These are phyloP conservation scores for Terrapene triunguis DNA, from an alignment of 2,113 vertebrate genomes.

Conservation along the genomic window DNA sequence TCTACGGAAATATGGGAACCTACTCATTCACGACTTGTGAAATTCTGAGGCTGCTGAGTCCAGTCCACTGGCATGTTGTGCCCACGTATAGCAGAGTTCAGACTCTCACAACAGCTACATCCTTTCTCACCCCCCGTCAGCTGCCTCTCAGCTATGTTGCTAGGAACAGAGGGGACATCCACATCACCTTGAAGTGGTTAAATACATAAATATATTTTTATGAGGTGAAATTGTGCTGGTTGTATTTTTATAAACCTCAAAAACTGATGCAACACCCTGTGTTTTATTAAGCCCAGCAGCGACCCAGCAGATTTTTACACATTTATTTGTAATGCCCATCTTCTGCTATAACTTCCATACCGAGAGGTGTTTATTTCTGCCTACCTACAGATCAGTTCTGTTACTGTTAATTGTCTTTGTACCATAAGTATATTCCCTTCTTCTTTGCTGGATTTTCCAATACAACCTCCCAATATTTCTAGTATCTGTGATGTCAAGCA, in stretches of 20 bases:
- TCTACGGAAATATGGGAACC: background rate
- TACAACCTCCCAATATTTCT: background rate
- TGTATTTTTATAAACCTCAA: slow-evolving; percentile 19
- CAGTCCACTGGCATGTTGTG: background rate
- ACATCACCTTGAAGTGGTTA: background rate
- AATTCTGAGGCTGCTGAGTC: background rate
- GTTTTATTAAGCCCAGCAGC: background rate
- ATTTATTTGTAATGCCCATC: background rate
- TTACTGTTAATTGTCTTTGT: slow-evolving; percentile 10
- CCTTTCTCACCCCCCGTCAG: background rate
- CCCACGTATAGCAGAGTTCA: background rate
- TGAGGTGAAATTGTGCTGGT: background rate
- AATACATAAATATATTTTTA: background rate
- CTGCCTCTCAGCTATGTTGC: background rate
- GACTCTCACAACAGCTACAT: background rate
- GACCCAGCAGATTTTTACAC: background rate
- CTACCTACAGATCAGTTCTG: background rate
- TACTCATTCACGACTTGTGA: background rate
- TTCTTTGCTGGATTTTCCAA: background rate
- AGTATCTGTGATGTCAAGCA: background rate
- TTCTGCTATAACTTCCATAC: slow-evolving; percentile 6
- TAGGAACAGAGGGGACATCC: background rate
- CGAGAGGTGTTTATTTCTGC: background rate
- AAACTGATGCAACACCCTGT: background rate
- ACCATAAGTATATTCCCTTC: background rate